These are phyloP conservation scores for Sardinella longiceps DNA, from an alignment of 2,797 vertebrate genomes.

Conservation along the genomic window DNA sequence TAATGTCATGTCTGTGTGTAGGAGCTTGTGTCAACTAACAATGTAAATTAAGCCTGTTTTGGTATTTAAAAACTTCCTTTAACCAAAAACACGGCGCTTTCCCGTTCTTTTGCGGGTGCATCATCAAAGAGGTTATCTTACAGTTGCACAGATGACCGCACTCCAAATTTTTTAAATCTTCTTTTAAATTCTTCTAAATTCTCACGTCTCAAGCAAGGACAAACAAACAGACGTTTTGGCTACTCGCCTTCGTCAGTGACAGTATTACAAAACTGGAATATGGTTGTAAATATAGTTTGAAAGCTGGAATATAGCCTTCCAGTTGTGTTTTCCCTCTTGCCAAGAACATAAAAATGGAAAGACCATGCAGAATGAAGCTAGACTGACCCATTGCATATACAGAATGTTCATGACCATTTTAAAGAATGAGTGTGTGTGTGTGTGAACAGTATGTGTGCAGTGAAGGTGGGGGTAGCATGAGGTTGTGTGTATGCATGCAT, in stretches of 20 bases:
- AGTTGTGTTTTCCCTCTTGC: background rate
- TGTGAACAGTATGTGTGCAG: background rate
- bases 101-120: too few relatives aligned
- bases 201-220: too few relatives aligned
- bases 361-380: background rate
- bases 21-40: background rate
- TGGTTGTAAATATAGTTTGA: too few relatives aligned
- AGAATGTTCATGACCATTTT: background rate
- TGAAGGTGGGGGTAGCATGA: background rate
- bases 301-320: background rate
- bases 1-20: background rate
- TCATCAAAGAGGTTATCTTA: too few relatives aligned
- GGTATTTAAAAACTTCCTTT: background rate
- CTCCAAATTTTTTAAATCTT: too few relatives aligned
- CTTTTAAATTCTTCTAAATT: too few relatives aligned
- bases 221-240: too few relatives aligned
- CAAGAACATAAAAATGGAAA: too few relatives aligned
- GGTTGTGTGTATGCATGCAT: background rate
- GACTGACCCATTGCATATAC: background rate
- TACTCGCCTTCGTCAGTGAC: too few relatives aligned
- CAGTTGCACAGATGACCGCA: too few relatives aligned
- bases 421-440: background rate
- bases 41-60: background rate
- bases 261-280: background rate
- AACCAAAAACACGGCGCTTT: too few relatives aligned